Base-by-base conservation (phyloP, 2,113 vertebrate genomes). In the Sisor rabdophorus region DNA sequence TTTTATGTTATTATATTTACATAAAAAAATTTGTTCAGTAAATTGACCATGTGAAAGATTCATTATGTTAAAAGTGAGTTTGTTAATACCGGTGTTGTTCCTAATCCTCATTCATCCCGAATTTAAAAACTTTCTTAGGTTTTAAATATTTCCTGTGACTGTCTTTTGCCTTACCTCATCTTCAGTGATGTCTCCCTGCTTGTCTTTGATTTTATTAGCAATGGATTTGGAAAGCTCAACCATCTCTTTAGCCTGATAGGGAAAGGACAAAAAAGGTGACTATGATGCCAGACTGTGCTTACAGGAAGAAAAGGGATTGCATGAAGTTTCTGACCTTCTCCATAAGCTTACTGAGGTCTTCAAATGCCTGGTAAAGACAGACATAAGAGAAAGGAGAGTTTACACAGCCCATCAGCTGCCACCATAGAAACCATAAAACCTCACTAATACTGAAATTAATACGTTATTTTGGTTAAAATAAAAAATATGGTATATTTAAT, bases 191-290 rank as follows among this genome's bases (percentile, higher is more conserved):
- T 98, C 94, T 64, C 97, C 97, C 84, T 99, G 97, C 79, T 99
- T 99, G 81, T 99, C 97, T 93, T 96, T 98, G 82, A 99, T 99
- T 88, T 98, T 98, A 87, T 92, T 98, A 76, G 97, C 97, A 79
- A 99, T 99, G 73, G 95, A 98, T 88, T 91, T 96, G 60, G 97
- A 97, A 81, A 99, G 85, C 71, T 98, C 97, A 81, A 99, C 97
- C 97, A 99, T 99, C 91, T 99, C 97, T 84, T 98, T 99, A 81
- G 97, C 97, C 97, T 99, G 81, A 79, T 32, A 69, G 81, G 89
- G 64, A 81, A 79, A 84, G 77, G 78, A 3, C 77, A 81, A 3
- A 81, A 6, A 67, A 0, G 10, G 67, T 73, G 67, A 77, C 20
- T 12, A 54, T 12, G 11, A 58, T 15, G 0, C 26, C 22, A 73